Evolutionary conservation across 2,888 invertebrate genomes (phyloP), one percentile per base, ranked within the genome.

Genomic region (Zootermopsis nevadensis): DNA sequence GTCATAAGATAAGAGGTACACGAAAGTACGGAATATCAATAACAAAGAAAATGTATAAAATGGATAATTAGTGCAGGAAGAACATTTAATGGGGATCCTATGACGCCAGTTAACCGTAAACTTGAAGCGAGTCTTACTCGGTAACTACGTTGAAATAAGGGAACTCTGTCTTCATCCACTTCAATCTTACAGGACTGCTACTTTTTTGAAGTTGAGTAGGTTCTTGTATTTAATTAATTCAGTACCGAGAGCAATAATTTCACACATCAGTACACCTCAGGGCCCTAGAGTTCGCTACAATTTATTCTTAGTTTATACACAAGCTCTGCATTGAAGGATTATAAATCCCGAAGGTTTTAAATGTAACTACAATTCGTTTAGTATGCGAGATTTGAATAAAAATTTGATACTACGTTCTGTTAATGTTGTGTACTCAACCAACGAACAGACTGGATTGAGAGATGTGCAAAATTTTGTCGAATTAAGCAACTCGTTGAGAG

Each of bases 301-400:
- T 69, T 69, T 33, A 69, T 69, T 69, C 69, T 69, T 69, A 69
- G 10, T 69, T 69, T 69, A 69, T 33, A 69, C 69, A 33, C 69
- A 69, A 69, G 33, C 69, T 69, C 22, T 33, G 22, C 15, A 22
- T 1, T 31, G 24, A 31, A 69, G 69, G 69, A 33, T 69, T 30
- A 33, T 69, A 22, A 69, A 12, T 33, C 10, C 24, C 19, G 22
- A 33, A 69, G 22, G 69, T 15, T 69, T 33, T 33, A 33, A 69
- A 69, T 69, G n/a, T 19, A 33, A 33, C 67, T 69, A 15, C 69
- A 4, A 33, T 69, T 69, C 33, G 22, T 15, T 19, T 24, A 19
- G 2, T 12, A 69, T 33, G 19, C 4, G 31, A 22, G 69, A 69
- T 33, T 69, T 69, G 27, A 69, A 33, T 69, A 22, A 31, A 69